Evolutionary conservation across 2,888 invertebrate species (phyloP).

Genomic region (Cyrtodaria siliqua): DNA sequence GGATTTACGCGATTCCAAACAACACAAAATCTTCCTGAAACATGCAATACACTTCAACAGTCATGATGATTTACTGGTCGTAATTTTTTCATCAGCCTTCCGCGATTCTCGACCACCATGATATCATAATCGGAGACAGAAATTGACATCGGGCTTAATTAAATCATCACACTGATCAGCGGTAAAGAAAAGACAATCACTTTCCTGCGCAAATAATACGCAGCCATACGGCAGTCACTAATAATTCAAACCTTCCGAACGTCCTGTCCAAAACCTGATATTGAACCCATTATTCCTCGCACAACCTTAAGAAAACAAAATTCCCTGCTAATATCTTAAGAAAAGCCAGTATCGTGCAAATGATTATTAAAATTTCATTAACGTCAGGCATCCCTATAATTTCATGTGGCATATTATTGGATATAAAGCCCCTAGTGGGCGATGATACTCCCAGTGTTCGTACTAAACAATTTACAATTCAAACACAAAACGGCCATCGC

Average conservation of each 20-base stretch:
- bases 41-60: no score
- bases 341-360: slow-evolving; percentile 49
- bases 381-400: slow-evolving; percentile 67
- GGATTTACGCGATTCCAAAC: no score
- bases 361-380: slow-evolving; percentile 78
- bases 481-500: slow-evolving; percentile 52
- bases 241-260: slow-evolving; percentile 33
- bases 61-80: no score
- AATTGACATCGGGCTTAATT: slow-evolving; percentile 18
- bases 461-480: slow-evolving; percentile 62
- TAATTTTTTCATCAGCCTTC: no score
- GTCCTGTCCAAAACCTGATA: slow-evolving; percentile 32
- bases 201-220: slow-evolving; percentile 50
- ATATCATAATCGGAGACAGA: slow-evolving; percentile 10
- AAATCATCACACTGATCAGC: slow-evolving; percentile 32
- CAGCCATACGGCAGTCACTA: slow-evolving; percentile 39
- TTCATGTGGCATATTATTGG: slow-evolving; percentile 66
- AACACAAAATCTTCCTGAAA: no score
- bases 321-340: slow-evolving; percentile 49
- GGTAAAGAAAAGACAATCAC: slow-evolving; percentile 24
- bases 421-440: slow-evolving; percentile 41
- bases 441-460: slow-evolving; percentile 47
- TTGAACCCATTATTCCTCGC: slow-evolving; percentile 34
- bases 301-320: slow-evolving; percentile 52
- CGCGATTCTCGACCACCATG: neutral